phyloP scores from a whole-genome alignment of 2,888 invertebrate genomes.

The Beris morrisii region DNA sequence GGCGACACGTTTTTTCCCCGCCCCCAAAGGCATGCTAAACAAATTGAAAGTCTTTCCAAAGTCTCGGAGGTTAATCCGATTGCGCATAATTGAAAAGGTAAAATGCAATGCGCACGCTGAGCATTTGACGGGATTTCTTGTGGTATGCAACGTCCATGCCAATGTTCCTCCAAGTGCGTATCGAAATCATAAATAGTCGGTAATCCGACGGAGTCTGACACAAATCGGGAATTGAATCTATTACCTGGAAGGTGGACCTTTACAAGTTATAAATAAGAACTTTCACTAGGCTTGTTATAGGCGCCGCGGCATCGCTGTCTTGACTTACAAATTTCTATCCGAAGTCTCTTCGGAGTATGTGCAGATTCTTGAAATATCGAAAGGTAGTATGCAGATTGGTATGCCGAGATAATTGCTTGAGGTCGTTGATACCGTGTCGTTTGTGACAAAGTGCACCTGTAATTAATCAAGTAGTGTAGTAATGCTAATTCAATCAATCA shows the following conservation, averaged over 20 bases:
- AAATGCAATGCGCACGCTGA: not conserved
- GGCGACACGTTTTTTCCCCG: not conserved
- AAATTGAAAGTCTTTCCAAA: constrained; percentile 2
- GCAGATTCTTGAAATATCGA: no score
- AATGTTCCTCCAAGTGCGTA: constrained; percentile 19
- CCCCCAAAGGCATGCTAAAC: not conserved
- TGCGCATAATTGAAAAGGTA: constrained; percentile 7
- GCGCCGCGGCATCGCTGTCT: not conserved
- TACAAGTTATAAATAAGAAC: not conserved
- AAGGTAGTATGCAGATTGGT: no score
- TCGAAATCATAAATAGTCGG: constrained; percentile 28
- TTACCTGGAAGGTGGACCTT: constrained; percentile 18
- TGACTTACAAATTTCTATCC: not conserved
- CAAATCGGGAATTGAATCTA: constrained; percentile 23
- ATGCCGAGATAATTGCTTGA: no score
- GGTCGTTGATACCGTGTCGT: no score
- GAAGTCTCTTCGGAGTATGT: no score
- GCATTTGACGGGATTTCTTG: not conserved
- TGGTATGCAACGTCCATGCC: not conserved
- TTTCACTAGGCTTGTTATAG: not conserved
- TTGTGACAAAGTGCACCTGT: constrained; percentile 10
- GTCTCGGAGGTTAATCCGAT: constrained; percentile 3
- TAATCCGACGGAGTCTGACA: constrained; percentile 22
- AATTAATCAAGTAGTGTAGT: constrained; percentile 18
- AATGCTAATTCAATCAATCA: constrained; percentile 18